Base-by-base conservation (phyloP, 1,140 invertebrate genomes). In the Chironomus striatipennis region DNA sequence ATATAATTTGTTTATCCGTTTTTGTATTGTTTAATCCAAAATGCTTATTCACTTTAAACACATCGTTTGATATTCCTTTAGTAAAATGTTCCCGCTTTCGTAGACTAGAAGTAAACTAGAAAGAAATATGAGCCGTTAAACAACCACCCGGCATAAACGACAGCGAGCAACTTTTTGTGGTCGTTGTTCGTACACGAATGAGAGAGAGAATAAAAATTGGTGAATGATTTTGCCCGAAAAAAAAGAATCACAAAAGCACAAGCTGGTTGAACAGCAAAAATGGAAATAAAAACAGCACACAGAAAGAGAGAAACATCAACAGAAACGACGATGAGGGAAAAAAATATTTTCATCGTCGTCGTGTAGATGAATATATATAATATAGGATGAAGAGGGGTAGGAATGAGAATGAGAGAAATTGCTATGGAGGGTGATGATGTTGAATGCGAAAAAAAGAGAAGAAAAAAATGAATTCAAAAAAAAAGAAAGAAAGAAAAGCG, bases 221-320 rank as follows among this genome's bases (percentile, higher is more conserved):
- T 70, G 65, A 70, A 70, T 70, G 65, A 70, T 70, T 70, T 70
- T 10, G 65, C 65, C 65, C 65, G n/a, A 18, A 70, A 70, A 70
- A 70, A 70, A 70, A 70, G 20, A 70, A 70, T 21, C 65, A 70
- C 65, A 70, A 21, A 70, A 70, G 17, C 65, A 70, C 17, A 70
- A 70, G 65, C 65, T 70, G 65, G 65, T 70, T 70, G 65, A 70
- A 70, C 65, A 70, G 65, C 65, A 70, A 70, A 70, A 70, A 70
- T 70, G 65, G 65, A 70, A 70, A 70, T 70, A 70, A 20, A 70
- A 70, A 70, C 17, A 70, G 17, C 20, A 21, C 8, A 70, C 4
- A 47, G n/a, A 21, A 70, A 70, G 65, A 70, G 65, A 70, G 65
- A 70, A 70, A 70, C 65, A 70, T 70, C 65, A 70, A 70, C 65